These are phyloP conservation scores for Pteronura brasiliensis DNA, from an alignment of 2,113 vertebrate genomes.

Conservation along the genomic window DNA sequence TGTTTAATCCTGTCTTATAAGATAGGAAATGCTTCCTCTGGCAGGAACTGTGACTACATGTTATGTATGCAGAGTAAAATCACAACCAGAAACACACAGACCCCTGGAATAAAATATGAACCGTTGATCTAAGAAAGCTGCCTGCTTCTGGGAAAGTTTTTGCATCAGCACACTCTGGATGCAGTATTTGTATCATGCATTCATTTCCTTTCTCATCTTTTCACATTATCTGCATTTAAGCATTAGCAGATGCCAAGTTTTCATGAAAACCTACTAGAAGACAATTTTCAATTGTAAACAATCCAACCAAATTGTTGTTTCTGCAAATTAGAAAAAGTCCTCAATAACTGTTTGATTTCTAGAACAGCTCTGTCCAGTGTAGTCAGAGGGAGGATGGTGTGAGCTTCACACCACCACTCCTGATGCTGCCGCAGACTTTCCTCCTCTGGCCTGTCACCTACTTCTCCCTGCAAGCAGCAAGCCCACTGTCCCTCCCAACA, in stretches of 20 bases:
- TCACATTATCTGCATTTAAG: not conserved
- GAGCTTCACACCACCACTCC: not conserved
- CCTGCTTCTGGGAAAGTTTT: not conserved
- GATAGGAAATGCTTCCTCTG: not conserved
- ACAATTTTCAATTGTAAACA: conserved; percentile 8
- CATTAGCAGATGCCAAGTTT: conserved; percentile 12
- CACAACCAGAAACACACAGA: not conserved
- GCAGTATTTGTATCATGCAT: accelerated
- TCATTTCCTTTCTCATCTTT: not conserved
- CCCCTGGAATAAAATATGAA: not conserved
- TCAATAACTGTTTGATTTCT: not conserved
- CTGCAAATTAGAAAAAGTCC: not conserved
- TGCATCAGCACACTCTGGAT: not conserved
- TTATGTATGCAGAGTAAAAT: not conserved
- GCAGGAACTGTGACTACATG: not conserved
- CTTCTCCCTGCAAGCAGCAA: too few relatives aligned
- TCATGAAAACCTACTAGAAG: conserved; percentile 33
- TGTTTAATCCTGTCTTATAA: not conserved
- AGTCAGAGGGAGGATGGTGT: not conserved
- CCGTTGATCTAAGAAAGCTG: not conserved
- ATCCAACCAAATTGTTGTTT: not conserved
- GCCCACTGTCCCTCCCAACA: not conserved
- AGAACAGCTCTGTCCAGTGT: not conserved
- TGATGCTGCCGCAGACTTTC: too few relatives aligned
- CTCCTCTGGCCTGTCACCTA: not conserved